phyloP scores from a whole-genome alignment of 2,113 vertebrate species.

The Dipodomys spectabilis region DNA sequence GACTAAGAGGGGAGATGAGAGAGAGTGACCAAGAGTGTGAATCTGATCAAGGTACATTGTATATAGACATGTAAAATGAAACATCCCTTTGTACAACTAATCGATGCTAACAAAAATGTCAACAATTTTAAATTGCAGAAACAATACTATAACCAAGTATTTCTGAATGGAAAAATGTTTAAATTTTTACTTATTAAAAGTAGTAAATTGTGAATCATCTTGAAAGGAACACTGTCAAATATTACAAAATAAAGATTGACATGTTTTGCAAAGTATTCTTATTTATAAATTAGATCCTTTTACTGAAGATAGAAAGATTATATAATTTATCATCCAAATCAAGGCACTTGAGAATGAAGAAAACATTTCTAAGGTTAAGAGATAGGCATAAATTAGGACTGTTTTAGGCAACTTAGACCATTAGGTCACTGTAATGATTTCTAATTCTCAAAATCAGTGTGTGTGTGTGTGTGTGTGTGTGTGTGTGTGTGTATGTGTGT shows the following conservation, averaged over 20 bases:
- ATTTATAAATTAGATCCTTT: slow-evolving; percentile 44
- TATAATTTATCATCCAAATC: slow-evolving; percentile 21
- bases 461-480: too few species aligned
- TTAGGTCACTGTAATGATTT: slow-evolving; percentile 7
- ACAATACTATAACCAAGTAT: background rate
- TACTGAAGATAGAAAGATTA: slow-evolving; percentile 15
- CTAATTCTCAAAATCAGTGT: slow-evolving; percentile 25
- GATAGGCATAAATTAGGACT: background rate
- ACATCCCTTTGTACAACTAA: too few species aligned
- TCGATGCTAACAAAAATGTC: too few species aligned
- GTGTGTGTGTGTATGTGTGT: too few species aligned
- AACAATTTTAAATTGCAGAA: background rate
- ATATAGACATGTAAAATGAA: too few species aligned
- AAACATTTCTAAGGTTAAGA: background rate
- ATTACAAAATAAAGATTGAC: slow-evolving; percentile 39
- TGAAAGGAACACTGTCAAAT: slow-evolving; percentile 56
- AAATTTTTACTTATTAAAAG: slow-evolving; percentile 45
- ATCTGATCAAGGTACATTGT: too few species aligned
- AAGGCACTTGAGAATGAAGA: slow-evolving; percentile 18
- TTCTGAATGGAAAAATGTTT: slow-evolving; percentile 23
- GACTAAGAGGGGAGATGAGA: too few species aligned
- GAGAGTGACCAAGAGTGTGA: too few species aligned
- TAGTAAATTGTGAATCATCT: slow-evolving; percentile 37
- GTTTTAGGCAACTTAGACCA: background rate
- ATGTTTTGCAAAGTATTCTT: slow-evolving; percentile 25